These are phyloP conservation scores for Ophiothrix spiculata DNA, from an alignment of 35 echinoderm and acorn worm genomes.

Conservation along the genomic window DNA sequence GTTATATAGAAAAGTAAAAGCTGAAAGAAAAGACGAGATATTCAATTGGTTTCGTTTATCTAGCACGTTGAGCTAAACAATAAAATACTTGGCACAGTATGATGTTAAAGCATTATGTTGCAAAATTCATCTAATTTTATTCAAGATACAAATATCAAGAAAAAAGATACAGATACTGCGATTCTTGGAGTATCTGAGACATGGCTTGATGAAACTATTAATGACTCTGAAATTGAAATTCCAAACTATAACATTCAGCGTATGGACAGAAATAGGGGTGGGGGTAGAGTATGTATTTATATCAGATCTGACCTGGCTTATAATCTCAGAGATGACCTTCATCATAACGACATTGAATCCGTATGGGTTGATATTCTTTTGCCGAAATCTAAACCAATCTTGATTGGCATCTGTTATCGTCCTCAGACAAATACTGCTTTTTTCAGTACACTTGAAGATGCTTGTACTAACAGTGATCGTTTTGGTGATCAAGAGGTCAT, in stretches of 20 bases:
- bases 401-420: background rate
- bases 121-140: too few species aligned
- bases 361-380: background rate
- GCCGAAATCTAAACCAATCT: background rate
- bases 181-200: background rate
- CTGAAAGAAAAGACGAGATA: too few species aligned
- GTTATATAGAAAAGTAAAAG: too few species aligned
- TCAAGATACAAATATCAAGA: too few species aligned
- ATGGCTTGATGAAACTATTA: background rate
- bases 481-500: conserved; percentile 1
- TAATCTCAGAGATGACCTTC: background rate
- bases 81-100: too few species aligned
- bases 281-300: background rate
- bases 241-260: background rate
- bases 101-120: too few species aligned
- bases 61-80: too few species aligned
- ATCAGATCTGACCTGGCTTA: background rate
- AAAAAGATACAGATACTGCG: background rate
- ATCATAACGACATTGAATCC: background rate
- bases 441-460: background rate
- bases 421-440: background rate
- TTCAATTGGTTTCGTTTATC: too few species aligned
- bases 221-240: background rate
- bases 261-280: background rate
- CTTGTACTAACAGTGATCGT: background rate